phyloP scores from a whole-genome alignment of 2,888 invertebrate genomes.

The Eumerus sabulonum region DNA sequence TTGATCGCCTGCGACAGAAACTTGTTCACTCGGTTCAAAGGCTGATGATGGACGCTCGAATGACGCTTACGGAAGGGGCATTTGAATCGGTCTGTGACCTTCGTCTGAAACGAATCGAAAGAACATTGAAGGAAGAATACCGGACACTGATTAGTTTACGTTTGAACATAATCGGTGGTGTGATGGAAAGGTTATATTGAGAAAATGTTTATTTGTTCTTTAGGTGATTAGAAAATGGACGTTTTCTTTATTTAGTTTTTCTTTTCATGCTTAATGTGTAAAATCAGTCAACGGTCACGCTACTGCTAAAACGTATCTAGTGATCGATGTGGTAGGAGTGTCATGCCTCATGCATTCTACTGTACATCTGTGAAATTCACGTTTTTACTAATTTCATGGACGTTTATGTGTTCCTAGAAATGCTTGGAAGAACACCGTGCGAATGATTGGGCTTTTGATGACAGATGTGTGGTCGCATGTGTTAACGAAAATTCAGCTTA shows the following conservation, averaged over 20 bases:
- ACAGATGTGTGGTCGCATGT: no score
- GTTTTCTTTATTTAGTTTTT: no score
- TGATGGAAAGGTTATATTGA: background rate
- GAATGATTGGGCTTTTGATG: no score
- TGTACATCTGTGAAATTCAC: no score
- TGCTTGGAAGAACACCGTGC: no score
- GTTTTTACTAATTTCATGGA: no score
- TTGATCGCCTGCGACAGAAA: slow-evolving; percentile 94
- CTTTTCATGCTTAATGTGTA: slow-evolving; percentile 26
- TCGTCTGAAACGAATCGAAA: slow-evolving; percentile 82
- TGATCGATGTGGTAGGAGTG: background rate
- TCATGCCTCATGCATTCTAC: slow-evolving; percentile 23
- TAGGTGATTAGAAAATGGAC: slow-evolving; percentile 17
- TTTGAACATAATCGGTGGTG: background rate
- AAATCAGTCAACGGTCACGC: background rate
- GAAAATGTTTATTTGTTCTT: background rate
- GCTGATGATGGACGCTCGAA: slow-evolving; percentile 92
- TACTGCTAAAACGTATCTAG: background rate
- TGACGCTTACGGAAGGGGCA: slow-evolving; percentile 93
- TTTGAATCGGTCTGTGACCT: slow-evolving; percentile 92
- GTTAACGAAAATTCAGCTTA: no score
- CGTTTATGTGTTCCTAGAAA: no score
- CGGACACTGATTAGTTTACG: slow-evolving; percentile 25
- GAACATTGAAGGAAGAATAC: slow-evolving; percentile 30
- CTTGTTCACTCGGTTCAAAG: slow-evolving; percentile 94